phyloP scores from a whole-genome alignment of 2,888 invertebrate species.

The Camptogramma bilineatum region DNA sequence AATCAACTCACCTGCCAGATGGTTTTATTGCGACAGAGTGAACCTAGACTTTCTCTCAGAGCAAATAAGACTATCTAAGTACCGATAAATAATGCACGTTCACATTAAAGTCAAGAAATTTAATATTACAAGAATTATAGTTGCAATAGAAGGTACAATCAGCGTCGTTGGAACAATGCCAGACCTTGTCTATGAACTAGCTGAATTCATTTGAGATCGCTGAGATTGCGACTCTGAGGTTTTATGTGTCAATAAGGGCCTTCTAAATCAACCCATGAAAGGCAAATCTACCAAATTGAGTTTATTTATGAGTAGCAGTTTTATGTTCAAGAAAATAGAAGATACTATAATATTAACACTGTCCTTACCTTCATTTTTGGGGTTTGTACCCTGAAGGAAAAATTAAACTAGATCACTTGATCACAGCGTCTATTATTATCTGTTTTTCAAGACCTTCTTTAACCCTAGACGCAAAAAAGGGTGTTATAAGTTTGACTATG shows the following conservation, averaged over 20 bases:
- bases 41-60: neutral
- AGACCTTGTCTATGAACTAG: constrained; percentile 63
- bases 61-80: constrained; percentile 11
- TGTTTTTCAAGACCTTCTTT: too few relatives aligned
- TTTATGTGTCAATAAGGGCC: constrained; percentile 26
- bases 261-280: constrained; percentile 23
- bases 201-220: constrained; percentile 62
- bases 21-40: neutral
- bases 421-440: too few relatives aligned
- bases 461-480: too few relatives aligned
- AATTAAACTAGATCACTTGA: too few relatives aligned
- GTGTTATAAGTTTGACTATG: too few relatives aligned
- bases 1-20: neutral
- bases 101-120: constrained; percentile 51
- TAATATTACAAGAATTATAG: constrained; percentile 65
- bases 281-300: constrained; percentile 1
- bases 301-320: constrained; percentile 5
- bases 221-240: constrained; percentile 22
- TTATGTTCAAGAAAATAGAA: constrained; percentile 1
- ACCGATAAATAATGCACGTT: constrained; percentile 42
- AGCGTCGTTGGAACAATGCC: constrained; percentile 67
- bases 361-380: too few relatives aligned
- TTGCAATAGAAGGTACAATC: constrained; percentile 69
- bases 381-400: too few relatives aligned
- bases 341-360: neutral